Conservation (phyloP, 2,797 vertebrate genomes). For the Microctenopoma lineatum region DNA sequence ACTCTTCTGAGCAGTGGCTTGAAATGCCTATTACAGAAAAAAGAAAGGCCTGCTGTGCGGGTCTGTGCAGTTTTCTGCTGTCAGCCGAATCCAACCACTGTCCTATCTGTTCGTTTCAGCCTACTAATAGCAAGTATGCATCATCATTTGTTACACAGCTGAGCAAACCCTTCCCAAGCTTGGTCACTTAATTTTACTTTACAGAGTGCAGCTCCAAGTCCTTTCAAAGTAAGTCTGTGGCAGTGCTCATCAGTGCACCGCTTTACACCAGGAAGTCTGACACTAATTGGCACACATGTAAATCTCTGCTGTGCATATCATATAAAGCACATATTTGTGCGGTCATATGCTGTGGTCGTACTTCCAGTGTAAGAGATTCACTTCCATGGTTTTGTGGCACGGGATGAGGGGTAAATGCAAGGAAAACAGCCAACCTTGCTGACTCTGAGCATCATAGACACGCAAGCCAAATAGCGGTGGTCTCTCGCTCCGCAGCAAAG, state of each 20-base stretch:
- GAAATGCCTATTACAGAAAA: conserved; percentile 37
- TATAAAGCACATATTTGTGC: conserved; percentile 30
- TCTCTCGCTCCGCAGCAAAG: conserved; percentile 90
- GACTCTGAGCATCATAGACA: conserved; percentile 94
- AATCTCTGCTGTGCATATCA: conserved; percentile 26
- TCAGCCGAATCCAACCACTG: conserved; percentile 38
- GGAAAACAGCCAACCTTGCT: conserved; percentile 88
- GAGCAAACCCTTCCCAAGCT: conserved; percentile 39
- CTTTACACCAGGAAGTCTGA: conserved; percentile 38
- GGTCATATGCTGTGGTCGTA: conserved; percentile 16
- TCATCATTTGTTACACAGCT: conserved; percentile 62
- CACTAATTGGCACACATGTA: conserved; percentile 11
- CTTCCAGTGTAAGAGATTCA: conserved; percentile 9
- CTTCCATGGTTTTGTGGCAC: conserved; percentile 34
- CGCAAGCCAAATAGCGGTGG: conserved; percentile 95
- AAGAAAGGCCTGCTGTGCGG: conserved; percentile 30
- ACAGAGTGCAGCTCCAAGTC: conserved; percentile 32
- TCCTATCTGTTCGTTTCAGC: conserved; percentile 53
- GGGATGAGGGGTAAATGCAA: conserved; percentile 31
- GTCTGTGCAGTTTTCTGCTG: conserved; percentile 21
- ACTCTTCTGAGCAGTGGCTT: conserved; percentile 44
- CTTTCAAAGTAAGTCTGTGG: conserved; percentile 41
- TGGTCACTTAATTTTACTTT: conserved; percentile 44
- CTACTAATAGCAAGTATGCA: conserved; percentile 67
- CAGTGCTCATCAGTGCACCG: conserved; percentile 38